Conservation (phyloP, 2,113 vertebrate genomes). For the Hippocampus guttulatus region DNA sequence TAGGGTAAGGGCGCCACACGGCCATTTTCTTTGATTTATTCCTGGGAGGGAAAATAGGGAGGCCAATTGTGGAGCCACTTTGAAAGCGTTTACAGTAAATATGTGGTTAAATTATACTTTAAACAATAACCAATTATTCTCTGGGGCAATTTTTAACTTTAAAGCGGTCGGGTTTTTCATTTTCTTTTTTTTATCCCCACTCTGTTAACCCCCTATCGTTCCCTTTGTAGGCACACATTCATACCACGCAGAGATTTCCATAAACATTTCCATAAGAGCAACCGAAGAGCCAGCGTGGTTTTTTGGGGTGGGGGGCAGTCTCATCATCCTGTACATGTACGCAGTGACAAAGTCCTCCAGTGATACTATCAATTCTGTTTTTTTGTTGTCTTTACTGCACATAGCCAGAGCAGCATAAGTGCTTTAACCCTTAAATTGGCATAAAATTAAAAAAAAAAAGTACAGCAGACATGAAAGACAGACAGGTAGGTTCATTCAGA, state of each 20-base stretch:
- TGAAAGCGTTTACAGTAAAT: slow-evolving; percentile 60
- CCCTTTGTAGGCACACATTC: slow-evolving; percentile 53
- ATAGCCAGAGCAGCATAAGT: slow-evolving; percentile 63
- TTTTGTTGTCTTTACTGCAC: slow-evolving; percentile 16
- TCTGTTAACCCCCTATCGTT: slow-evolving; percentile 24
- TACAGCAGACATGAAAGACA: slow-evolving; percentile 61
- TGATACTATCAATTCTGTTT: slow-evolving; percentile 16
- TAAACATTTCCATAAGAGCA: slow-evolving; percentile 73
- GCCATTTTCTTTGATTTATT: slow-evolving; percentile 71
- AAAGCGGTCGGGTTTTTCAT: slow-evolving; percentile 25
- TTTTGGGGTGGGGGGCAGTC: background rate
- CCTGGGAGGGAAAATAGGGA: slow-evolving; percentile 45
- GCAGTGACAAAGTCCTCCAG: slow-evolving; percentile 38
- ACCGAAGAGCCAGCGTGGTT: slow-evolving; percentile 52
- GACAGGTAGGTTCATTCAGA: slow-evolving; percentile 53
- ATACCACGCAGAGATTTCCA: slow-evolving; percentile 59
- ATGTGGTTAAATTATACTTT: slow-evolving; percentile 50
- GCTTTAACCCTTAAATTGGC: slow-evolving; percentile 53
- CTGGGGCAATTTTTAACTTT: slow-evolving; percentile 42
- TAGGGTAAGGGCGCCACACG: slow-evolving; percentile 41
- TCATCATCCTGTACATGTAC: slow-evolving; percentile 35
- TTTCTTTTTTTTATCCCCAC: slow-evolving; percentile 26
- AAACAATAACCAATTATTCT: slow-evolving; percentile 31
- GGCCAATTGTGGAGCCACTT: slow-evolving; percentile 54
- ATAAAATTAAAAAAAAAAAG: slow-evolving; percentile 2